Evolutionary conservation across 2,797 vertebrate species (phyloP).

Genomic region (Anas acuta): DNA sequence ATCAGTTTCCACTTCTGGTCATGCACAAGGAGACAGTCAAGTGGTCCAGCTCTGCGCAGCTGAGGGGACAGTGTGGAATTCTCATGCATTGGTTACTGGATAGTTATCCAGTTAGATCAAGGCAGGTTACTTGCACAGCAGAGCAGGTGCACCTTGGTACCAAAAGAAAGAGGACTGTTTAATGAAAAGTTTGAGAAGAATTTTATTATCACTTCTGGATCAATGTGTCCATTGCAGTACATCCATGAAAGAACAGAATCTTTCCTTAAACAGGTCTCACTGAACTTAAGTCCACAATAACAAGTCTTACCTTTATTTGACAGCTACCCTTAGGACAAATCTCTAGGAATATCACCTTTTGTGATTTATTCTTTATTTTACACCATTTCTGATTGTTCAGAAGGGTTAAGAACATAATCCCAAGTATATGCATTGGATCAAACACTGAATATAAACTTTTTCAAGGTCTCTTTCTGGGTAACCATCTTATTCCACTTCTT

Average conservation of each 20-base stretch:
- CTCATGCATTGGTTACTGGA: neutral
- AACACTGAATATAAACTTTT: neutral
- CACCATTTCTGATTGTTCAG: neutral
- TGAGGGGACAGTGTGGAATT: neutral
- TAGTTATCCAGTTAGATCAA: neutral
- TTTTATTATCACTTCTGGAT: neutral
- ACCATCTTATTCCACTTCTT: neutral
- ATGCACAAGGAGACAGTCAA: fast-evolving
- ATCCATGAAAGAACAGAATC: neutral
- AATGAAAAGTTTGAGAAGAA: neutral
- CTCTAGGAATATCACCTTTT: neutral
- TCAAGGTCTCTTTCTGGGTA: neutral
- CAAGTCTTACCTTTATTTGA: neutral
- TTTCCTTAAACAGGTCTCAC: neutral
- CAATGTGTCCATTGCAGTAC: neutral
- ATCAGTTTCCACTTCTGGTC: neutral
- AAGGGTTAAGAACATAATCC: neutral
- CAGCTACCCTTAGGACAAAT: neutral
- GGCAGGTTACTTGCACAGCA: neutral
- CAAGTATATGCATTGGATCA: neutral
- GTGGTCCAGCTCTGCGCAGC: neutral
- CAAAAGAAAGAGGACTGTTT: neutral
- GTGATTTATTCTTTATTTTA: neutral
- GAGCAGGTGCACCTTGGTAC: neutral
- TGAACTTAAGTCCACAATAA: neutral